Evolutionary conservation across 2,888 invertebrate genomes (phyloP).

Genomic region (Slavum lentiscoides): DNA sequence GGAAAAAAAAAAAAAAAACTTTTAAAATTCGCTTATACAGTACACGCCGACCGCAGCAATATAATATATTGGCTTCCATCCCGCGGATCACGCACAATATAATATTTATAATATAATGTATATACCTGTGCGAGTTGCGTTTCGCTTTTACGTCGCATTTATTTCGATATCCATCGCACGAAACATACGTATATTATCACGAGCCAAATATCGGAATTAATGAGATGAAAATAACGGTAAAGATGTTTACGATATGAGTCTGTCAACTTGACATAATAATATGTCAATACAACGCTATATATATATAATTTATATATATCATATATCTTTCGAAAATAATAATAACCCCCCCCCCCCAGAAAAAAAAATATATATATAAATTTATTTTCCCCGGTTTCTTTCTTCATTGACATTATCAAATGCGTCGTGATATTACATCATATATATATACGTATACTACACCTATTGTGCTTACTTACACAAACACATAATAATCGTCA

Average conservation of each 20-base stretch:
- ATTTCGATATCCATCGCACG: conserved; percentile 23
- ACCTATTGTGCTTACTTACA: too few relatives aligned
- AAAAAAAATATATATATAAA: too few relatives aligned
- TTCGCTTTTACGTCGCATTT: conserved; percentile 34
- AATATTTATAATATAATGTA: neutral
- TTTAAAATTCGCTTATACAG: conserved; percentile 10
- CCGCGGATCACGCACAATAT: neutral
- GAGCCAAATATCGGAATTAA: conserved; percentile 35
- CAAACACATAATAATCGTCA: too few relatives aligned
- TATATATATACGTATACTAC: too few relatives aligned
- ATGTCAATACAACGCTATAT: too few relatives aligned
- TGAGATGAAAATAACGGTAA: conserved; percentile 21
- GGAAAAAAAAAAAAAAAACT: neutral
- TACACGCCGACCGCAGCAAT: too few relatives aligned
- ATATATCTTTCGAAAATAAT: too few relatives aligned
- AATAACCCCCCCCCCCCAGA: too few relatives aligned
- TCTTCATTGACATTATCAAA: too few relatives aligned
- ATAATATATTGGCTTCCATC: conserved; percentile 18
- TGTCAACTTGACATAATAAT: neutral
- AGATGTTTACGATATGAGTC: neutral
- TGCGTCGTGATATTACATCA: too few relatives aligned
- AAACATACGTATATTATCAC: neutral
- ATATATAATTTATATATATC: too few relatives aligned
- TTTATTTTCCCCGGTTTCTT: too few relatives aligned
- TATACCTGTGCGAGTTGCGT: neutral